Evolutionary conservation across 1,140 invertebrate genomes (phyloP).

Genomic region (Aradophagus sp.): DNA sequence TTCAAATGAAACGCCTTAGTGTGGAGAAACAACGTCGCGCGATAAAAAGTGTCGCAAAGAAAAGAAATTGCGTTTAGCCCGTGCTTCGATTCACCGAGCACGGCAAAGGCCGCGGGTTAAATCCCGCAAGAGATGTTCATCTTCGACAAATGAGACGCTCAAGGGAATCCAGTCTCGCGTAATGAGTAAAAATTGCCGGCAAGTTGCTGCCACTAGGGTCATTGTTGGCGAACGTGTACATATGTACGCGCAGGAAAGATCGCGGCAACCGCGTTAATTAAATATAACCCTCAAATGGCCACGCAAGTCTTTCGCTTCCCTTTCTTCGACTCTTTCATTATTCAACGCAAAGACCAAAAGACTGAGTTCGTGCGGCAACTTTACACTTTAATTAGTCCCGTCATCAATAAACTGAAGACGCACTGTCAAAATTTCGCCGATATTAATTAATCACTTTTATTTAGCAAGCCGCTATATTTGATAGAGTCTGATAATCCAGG

Average conservation of each 20-base stretch:
- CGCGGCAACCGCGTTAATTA: slow-evolving; percentile 41
- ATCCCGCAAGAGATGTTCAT: slow-evolving; percentile 32
- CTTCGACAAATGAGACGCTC: slow-evolving; percentile 28
- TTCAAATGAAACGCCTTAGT: slow-evolving; percentile 5
- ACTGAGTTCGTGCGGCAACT: slow-evolving; percentile 15
- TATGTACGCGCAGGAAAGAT: slow-evolving; percentile 20
- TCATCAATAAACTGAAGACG: slow-evolving; percentile 7
- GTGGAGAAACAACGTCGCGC: slow-evolving; percentile 7
- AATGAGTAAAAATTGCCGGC: slow-evolving; percentile 48
- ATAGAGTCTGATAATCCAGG: no score
- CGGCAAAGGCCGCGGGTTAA: background rate
- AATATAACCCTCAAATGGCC: slow-evolving; percentile 37
- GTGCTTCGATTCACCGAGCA: slow-evolving; percentile 16
- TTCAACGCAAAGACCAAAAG: slow-evolving; percentile 11
- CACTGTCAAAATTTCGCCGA: background rate
- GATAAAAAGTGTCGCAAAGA: slow-evolving; percentile 18
- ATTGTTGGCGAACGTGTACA: slow-evolving; percentile 12
- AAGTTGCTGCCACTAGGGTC: slow-evolving; percentile 15
- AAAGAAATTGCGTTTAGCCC: slow-evolving; percentile 11
- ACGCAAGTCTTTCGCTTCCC: slow-evolving; percentile 22
- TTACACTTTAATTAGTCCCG: slow-evolving; percentile 31
- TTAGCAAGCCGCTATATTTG: no score
- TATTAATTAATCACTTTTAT: no score
- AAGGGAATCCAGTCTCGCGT: slow-evolving; percentile 17
- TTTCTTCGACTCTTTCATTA: slow-evolving; percentile 28